phyloP scores from a whole-genome alignment of 2,888 invertebrate species.

The Folsomia manolachei region DNA sequence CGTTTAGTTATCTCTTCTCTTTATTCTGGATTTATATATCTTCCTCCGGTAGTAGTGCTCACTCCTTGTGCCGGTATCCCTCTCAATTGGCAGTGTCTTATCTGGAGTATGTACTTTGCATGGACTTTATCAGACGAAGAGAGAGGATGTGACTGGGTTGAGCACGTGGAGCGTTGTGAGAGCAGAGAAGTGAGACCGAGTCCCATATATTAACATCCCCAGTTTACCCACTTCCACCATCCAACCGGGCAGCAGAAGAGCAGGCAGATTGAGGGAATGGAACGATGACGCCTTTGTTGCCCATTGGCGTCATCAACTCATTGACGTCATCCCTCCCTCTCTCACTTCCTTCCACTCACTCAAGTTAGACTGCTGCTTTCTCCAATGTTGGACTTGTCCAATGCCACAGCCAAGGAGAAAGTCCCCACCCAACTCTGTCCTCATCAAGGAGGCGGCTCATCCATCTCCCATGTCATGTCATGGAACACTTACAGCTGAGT shows the following conservation, averaged over 20 bases:
- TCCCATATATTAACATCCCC: slow-evolving; percentile 34
- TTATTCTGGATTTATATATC: background rate
- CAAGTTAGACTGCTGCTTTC: background rate
- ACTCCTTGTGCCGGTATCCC: too few relatives aligned
- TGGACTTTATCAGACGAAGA: too few relatives aligned
- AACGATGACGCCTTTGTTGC: slow-evolving; percentile 48
- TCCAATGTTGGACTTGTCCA: background rate
- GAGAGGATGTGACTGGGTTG: background rate
- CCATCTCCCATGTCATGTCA: background rate
- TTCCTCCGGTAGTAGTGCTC: background rate
- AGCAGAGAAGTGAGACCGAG: slow-evolving; percentile 20
- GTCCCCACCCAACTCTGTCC: background rate
- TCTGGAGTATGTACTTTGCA: too few relatives aligned
- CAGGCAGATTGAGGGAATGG: slow-evolving; percentile 1
- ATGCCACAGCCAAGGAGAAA: slow-evolving; percentile 5
- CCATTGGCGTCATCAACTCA: slow-evolving; percentile 48
- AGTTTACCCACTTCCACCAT: slow-evolving; percentile 22
- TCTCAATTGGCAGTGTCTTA: too few relatives aligned
- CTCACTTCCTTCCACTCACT: slow-evolving; percentile 16
- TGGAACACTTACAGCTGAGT: background rate
- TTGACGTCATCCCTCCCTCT: slow-evolving; percentile 32
- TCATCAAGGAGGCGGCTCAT: background rate
- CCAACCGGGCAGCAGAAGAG: background rate
- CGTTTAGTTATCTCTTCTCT: background rate
- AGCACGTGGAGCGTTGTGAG: slow-evolving; percentile 50